These are phyloP conservation scores for Ischnura elegans DNA, from an alignment of 2,888 invertebrate species.

Conservation along the genomic window DNA sequence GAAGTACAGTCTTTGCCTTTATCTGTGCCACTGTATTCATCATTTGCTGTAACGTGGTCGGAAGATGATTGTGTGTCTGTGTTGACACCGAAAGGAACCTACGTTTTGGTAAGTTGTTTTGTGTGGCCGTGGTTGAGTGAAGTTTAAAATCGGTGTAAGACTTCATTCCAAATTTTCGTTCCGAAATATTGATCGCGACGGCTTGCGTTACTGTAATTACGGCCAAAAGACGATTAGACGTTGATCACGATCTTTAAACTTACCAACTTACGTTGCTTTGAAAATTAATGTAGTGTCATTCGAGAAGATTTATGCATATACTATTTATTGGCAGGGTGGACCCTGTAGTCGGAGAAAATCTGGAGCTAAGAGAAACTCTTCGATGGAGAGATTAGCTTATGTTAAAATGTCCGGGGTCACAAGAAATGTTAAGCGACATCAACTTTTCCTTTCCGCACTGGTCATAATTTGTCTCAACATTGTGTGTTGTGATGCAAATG, in stretches of 20 bases:
- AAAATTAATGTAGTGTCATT: not conserved
- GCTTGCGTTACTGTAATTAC: not conserved
- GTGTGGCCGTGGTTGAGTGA: not conserved
- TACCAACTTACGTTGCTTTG: not conserved
- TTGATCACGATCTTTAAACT: not conserved
- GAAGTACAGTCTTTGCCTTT: slow-evolving; percentile 51
- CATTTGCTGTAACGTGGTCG: slow-evolving; percentile 69
- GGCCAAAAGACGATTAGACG: not conserved
- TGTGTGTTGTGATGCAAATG: slow-evolving; percentile 77
- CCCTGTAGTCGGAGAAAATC: slow-evolving; percentile 27
- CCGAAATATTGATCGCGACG: not conserved
- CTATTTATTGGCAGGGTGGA: slow-evolving; percentile 60
- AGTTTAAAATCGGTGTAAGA: not conserved
- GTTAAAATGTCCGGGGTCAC: not conserved
- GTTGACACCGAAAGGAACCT: slow-evolving; percentile 69
- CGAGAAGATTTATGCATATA: slow-evolving; percentile 14
- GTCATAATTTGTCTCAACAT: slow-evolving; percentile 49
- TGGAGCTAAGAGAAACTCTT: slow-evolving; percentile 32
- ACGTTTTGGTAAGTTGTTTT: slow-evolving; percentile 69
- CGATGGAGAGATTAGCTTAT: slow-evolving; percentile 31
- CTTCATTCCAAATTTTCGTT: not conserved
- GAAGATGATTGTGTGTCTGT: slow-evolving; percentile 70
- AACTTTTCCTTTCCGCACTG: slow-evolving; percentile 6
- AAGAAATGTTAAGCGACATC: slow-evolving; percentile 4
- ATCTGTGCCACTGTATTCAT: not conserved